Base-by-base conservation (phyloP, 2,797 vertebrate genomes). In the Sebastes flavidus region DNA sequence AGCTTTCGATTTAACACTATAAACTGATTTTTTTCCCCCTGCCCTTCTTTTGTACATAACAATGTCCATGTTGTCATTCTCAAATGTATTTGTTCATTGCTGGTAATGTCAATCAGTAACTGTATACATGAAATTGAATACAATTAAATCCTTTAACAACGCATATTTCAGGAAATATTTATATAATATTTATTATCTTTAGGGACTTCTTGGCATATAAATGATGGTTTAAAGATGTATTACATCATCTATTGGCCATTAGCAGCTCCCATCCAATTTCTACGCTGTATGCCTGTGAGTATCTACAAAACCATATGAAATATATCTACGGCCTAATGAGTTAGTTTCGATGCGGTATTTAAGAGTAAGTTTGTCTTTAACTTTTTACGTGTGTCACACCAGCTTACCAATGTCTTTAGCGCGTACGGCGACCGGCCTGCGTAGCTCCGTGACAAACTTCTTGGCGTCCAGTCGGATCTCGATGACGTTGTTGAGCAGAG, bases 391-490 rank as follows among this genome's bases (percentile, higher is more conserved):
- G 49, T 34, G 66, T 62, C 59, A 34, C 10, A 34, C n/a, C 29
- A 38, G 14, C 89, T 87, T 94, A 99, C 98, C 98, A 2, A 99
- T 99, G 84, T 99, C 98, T 93, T 99, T 99, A 75, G 96, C 97
- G 42, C 97, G 96, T 9, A 96, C 91, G 0, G 98, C 97, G 10
- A 98, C 97, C 0, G 99, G 98, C 71, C 99, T 90, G 42, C 98
- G 96, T 29, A 99, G 92, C 91, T 99, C 99, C 0, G 97, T 97
- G 2, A 98, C 97, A 88, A 99, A 99, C 93, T 99, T 99, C 91
- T 97, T 99, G 46, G 98, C 99, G 13, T 99, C 99, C 24, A 99
- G 96, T 4, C 99, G 93, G 60, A 99, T 97, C 94, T 99, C 99
- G 1, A 99, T 99, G 91, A 99, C 82, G 12, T 99, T 99, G 94